Percentiles rank a stretch among this genome's conserved stretches.
Conservation (phyloP, 2,797 vertebrate species). For the Phalanger gymnotis region DNA sequence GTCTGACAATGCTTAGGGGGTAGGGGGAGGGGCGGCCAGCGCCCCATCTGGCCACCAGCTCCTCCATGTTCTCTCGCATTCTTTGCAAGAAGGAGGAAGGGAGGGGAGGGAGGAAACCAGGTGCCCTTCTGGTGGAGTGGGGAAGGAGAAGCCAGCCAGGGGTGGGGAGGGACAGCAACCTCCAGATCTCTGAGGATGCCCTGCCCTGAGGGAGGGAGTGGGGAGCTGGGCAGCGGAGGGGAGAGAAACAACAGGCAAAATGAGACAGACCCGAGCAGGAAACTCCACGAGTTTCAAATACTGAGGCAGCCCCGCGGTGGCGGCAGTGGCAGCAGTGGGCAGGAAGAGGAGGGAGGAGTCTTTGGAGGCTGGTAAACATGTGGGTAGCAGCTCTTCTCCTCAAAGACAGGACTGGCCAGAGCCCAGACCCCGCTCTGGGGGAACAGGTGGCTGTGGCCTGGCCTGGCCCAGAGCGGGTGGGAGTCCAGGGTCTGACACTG, state of each 20-base stretch:
- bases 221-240: neutral
- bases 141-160: neutral
- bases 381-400: slow-evolving; percentile 73
- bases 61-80: neutral
- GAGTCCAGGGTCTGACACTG: slow-evolving; percentile 80
- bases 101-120: neutral
- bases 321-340: slow-evolving; percentile 33
- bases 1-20: neutral
- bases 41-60: neutral
- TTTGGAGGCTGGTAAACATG: slow-evolving; percentile 73
- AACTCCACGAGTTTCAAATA: slow-evolving; percentile 7
- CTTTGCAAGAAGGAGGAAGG: neutral
- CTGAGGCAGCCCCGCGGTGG: slow-evolving; percentile 58
- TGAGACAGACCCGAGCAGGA: slow-evolving; percentile 8
- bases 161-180: neutral
- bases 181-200: neutral
- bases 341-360: slow-evolving; percentile 56
- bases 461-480: slow-evolving; percentile 75
- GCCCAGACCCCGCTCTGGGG: slow-evolving; percentile 72
- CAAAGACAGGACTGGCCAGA: slow-evolving; percentile 47
- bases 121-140: neutral
- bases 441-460: slow-evolving; percentile 63
- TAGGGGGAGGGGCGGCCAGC: neutral
- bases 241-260: slow-evolving; percentile 26
- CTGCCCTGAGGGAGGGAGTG: neutral